These are phyloP conservation scores for Thaumetopoea pityocampa DNA, from an alignment of 1,140 invertebrate species.

Conservation along the genomic window DNA sequence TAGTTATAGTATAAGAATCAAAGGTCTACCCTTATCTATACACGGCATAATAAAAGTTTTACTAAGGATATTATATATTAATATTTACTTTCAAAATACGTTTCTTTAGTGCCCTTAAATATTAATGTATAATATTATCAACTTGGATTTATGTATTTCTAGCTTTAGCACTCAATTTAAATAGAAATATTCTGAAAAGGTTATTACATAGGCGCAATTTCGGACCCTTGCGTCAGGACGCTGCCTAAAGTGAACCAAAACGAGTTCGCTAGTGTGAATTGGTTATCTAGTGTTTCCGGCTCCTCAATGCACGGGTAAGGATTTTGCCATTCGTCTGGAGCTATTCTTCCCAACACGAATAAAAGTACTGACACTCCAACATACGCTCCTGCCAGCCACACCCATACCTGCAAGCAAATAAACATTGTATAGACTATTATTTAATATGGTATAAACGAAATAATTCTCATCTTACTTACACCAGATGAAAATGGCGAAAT, in stretches of 20 bases:
- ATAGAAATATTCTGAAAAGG: too few relatives aligned
- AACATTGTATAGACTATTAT: background rate
- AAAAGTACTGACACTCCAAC: constrained; percentile 86
- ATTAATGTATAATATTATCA: too few relatives aligned
- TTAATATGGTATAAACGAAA: too few relatives aligned
- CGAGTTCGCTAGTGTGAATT: constrained; percentile 89
- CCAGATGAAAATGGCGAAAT: constrained; percentile 89
- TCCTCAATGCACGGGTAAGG: constrained; percentile 88
- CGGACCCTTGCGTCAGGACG: constrained; percentile 91
- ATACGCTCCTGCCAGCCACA: constrained; percentile 85
- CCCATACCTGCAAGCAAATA: constrained; percentile 82
- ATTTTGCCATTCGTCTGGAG: constrained; percentile 89
- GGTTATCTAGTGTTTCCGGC: constrained; percentile 87
- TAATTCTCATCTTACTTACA: constrained; percentile 27
- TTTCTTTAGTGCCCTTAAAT: too few relatives aligned
- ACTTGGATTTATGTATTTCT: too few relatives aligned
- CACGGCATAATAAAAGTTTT: too few relatives aligned
- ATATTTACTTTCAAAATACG: too few relatives aligned
- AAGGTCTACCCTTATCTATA: too few relatives aligned
- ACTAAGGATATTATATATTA: too few relatives aligned
- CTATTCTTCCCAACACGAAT: constrained; percentile 87
- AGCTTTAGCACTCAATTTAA: too few relatives aligned
- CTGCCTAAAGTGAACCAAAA: constrained; percentile 90
- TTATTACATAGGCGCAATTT: constrained; percentile 86
- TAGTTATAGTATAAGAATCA: too few relatives aligned